phyloP scores from a whole-genome alignment of 64 coral and sea anemone genomes.

The Acropora tenuis region DNA sequence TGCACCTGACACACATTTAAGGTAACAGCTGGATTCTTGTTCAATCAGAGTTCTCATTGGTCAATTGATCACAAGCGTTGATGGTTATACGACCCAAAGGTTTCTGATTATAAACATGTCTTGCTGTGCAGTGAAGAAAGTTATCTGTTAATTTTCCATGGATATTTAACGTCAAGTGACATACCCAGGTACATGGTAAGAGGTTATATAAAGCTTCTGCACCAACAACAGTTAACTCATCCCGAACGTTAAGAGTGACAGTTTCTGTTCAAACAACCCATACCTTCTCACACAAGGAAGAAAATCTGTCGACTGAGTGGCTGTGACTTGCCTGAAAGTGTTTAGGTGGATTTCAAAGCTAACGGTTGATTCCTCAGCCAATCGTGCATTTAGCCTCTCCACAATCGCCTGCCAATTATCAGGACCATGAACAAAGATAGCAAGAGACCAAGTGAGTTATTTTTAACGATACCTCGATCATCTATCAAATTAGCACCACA shows the following conservation, averaged over 20 bases:
- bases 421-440: too few relatives aligned
- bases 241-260: neutral
- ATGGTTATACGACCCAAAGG: neutral
- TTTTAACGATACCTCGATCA: too few relatives aligned
- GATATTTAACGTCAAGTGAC: neutral
- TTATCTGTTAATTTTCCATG: neutral
- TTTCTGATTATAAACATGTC: neutral
- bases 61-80: neutral
- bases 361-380: neutral
- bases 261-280: neutral
- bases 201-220: neutral
- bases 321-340: neutral
- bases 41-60: neutral
- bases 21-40: too few relatives aligned
- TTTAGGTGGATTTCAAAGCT: neutral
- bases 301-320: neutral
- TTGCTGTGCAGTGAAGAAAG: neutral
- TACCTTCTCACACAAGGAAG: neutral
- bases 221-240: neutral
- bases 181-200: neutral
- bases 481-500: too few relatives aligned
- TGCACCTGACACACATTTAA: neutral
- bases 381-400: neutral
- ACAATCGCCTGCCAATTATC: neutral
- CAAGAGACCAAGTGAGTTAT: neutral